These are phyloP conservation scores for Rhodophaea formosa DNA, from an alignment of 2,888 invertebrate genomes.

Conservation along the genomic window DNA sequence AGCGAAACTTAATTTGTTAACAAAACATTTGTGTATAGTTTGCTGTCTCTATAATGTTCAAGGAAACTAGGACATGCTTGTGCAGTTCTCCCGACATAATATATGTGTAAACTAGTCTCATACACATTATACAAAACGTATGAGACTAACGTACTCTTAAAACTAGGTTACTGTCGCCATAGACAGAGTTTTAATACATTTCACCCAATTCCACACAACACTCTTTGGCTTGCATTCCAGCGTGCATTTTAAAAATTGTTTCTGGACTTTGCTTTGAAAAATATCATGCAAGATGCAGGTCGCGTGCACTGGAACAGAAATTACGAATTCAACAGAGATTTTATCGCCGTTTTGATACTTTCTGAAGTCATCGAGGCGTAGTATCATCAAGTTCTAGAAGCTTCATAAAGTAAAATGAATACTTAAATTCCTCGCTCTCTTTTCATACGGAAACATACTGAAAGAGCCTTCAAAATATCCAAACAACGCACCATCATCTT, in stretches of 20 bases:
- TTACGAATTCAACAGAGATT: not conserved
- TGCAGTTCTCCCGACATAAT: not conserved
- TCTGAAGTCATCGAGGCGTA: not conserved
- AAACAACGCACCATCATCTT: no score
- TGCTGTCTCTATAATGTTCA: not conserved
- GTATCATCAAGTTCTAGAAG: not conserved
- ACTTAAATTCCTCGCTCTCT: no score
- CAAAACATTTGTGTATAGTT: not conserved
- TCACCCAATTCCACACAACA: conserved; percentile 7
- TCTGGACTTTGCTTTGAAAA: not conserved
- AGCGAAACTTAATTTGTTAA: not conserved
- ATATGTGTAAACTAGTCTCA: not conserved
- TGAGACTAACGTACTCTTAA: not conserved
- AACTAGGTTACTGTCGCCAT: conserved; percentile 2
- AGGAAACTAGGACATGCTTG: not conserved
- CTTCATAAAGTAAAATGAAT: not conserved
- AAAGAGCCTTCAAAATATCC: no score
- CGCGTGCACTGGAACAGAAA: not conserved
- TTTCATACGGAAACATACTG: no score
- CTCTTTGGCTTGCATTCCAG: not conserved
- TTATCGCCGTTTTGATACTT: not conserved
- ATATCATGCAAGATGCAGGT: not conserved
- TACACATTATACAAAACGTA: not conserved
- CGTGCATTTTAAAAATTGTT: not conserved
- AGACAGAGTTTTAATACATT: conserved; percentile 14